A percentile compares a stretch with the other conserved stretches of the same genome.
Evolutionary conservation across 2,797 vertebrate species (phyloP).

Genomic region (Xerus rutilus): DNA sequence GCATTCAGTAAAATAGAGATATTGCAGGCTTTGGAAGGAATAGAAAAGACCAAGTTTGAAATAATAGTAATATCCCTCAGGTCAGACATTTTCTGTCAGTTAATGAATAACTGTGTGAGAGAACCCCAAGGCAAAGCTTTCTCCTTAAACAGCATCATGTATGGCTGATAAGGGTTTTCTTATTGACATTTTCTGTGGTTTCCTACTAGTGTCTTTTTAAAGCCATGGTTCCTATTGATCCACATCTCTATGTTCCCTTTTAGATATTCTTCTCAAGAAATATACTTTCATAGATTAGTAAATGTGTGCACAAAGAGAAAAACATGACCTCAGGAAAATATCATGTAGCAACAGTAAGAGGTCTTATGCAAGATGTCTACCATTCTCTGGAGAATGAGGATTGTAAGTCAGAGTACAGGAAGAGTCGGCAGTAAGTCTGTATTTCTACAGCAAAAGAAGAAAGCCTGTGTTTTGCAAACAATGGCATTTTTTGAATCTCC

Average conservation of each 20-base stretch:
- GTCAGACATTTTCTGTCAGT: constrained; percentile 62
- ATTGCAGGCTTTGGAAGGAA: background rate
- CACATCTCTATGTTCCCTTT: constrained; percentile 47
- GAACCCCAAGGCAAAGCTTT: constrained; percentile 50
- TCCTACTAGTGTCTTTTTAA: constrained; percentile 67
- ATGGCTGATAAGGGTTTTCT: constrained; percentile 53
- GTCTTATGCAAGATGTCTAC: background rate
- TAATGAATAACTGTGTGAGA: constrained; percentile 56
- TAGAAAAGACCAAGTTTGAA: constrained; percentile 52
- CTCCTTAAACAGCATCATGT: background rate
- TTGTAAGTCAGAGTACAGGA: background rate
- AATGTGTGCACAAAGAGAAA: constrained; percentile 63
- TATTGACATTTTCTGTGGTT: constrained; percentile 76
- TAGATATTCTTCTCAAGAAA: constrained; percentile 71
- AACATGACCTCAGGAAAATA: constrained; percentile 44
- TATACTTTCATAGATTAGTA: constrained; percentile 67
- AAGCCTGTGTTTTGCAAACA: background rate
- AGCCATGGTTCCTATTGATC: constrained; percentile 69
- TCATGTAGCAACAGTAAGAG: background rate
- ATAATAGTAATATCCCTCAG: constrained; percentile 43
- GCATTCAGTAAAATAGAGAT: constrained; percentile 51
- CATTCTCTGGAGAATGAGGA: background rate
- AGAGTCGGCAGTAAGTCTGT: background rate
- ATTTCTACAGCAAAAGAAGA: background rate
- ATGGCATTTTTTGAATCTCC: background rate